A percentile compares a stretch with the other conserved stretches of the same genome.
Conservation (phyloP, 64 coral and sea anemone genomes). For the Actinia tenebrosa region DNA sequence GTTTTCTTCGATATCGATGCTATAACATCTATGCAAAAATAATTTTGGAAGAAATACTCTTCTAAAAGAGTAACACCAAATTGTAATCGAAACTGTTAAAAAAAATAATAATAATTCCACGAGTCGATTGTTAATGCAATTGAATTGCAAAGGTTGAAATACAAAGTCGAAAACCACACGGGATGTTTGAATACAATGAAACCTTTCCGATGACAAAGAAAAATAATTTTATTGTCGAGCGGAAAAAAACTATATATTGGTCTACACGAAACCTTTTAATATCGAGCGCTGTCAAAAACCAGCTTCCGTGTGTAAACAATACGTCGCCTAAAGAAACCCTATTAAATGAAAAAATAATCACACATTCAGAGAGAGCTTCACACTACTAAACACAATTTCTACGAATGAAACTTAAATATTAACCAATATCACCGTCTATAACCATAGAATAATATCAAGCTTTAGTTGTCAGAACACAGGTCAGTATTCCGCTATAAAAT, state of each 20-base stretch:
- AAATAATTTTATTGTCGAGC: background rate
- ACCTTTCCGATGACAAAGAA: background rate
- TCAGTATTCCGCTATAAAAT: background rate
- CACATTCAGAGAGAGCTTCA: background rate
- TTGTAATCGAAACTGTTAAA: no score
- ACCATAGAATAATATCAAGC: background rate
- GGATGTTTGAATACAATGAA: background rate
- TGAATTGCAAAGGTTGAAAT: no score
- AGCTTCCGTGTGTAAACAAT: slow-evolving; percentile 8
- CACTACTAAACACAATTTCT: background rate
- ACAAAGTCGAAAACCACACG: no score
- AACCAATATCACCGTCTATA: background rate
- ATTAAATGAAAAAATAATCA: background rate
- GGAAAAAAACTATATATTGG: background rate
- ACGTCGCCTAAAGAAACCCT: background rate
- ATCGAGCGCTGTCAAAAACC: background rate
- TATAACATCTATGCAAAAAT: no score
- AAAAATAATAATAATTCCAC: no score
- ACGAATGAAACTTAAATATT: background rate
- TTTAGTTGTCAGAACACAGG: background rate
- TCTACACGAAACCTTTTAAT: background rate
- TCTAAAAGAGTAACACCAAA: no score
- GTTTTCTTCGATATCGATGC: no score
- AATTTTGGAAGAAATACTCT: no score
- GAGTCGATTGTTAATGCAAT: no score